Base-by-base conservation (phyloP, 2,113 vertebrate genomes). In the Trogon melanurus region DNA sequence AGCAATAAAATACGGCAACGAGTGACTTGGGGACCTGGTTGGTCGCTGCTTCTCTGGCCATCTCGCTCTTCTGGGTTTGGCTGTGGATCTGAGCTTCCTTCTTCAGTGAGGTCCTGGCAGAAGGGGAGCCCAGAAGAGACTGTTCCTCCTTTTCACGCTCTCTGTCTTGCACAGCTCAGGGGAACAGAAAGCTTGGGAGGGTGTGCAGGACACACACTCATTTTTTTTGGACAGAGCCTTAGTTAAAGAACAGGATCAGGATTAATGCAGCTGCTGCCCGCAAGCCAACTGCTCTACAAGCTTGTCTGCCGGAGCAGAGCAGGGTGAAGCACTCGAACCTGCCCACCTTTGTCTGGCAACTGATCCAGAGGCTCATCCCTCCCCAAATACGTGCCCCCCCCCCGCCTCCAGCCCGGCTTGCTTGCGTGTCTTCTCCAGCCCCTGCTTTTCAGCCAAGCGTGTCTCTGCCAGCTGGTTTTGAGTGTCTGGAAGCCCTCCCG, bases 231-330 rank as follows among this genome's bases (percentile, higher is more conserved):
- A 60, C 61, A 67, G 75, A 84, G 83, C 18, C 60, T 86, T 72
- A 84, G 69, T 73, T 86, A 78, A 95, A 87, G 89, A 85, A 29
- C 15, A 74, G 67, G 50, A 70, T 41, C 87, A 79, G 91, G 96
- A 97, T 96, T 96, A 97, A 92, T 0, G 27, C 95, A 97, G 94
- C 95, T 95, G 94, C 93, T 94, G 61, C 78, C 78, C 91, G 25
- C 70, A 87, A 93, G 86, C 93, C 94, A 97, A 92, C 95, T 97
- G 93, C 89, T 89, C 76, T 51, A 51, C 60, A 80, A 13, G 53
- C 44, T 75, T 57, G 79, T 84, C 90, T 94, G 79, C 44, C 3
- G 1, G 54, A 89, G 81, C 50, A 69, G 65, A 44, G 60, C 60
- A 38, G 75, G 27, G 15, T 27, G 71, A 90, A 88, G 85, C 85